phyloP scores from a whole-genome alignment of 2,888 invertebrate species.

The Ditylenchus weischeri region DNA sequence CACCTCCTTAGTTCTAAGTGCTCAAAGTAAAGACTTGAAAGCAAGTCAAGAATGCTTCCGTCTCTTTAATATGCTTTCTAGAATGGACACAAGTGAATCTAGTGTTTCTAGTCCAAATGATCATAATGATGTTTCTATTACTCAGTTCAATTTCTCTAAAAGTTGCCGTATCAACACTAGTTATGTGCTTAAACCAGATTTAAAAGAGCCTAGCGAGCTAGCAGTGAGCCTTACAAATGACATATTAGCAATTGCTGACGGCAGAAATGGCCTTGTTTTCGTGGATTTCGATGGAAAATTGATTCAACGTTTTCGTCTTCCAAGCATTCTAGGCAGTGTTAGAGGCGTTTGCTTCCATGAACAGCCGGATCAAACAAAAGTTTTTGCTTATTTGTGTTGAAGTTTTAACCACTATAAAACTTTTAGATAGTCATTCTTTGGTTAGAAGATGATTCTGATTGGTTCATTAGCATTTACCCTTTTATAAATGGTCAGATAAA shows the following conservation, averaged over 20 bases:
- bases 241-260: slow-evolving; percentile 37
- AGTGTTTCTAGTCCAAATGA: too few species aligned
- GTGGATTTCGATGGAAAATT: slow-evolving; percentile 25
- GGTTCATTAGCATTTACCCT: slow-evolving; percentile 27
- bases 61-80: too few species aligned
- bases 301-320: slow-evolving; percentile 30
- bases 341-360: slow-evolving; percentile 8
- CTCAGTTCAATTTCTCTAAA: neutral
- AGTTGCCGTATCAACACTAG: slow-evolving; percentile 17
- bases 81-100: too few species aligned
- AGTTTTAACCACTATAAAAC: neutral
- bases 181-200: slow-evolving; percentile 30
- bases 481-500: slow-evolving; percentile 22
- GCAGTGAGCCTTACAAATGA: slow-evolving; percentile 24
- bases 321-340: neutral
- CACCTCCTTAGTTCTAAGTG: too few species aligned
- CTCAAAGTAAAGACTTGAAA: too few species aligned
- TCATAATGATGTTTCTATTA: too few species aligned
- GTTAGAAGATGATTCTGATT: slow-evolving; percentile 21
- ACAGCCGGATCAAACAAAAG: neutral
- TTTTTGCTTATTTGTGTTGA: neutral
- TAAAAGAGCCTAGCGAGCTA: slow-evolving; percentile 33
- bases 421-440: slow-evolving; percentile 34
- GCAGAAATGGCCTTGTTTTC: slow-evolving; percentile 39
- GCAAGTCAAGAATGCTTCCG: too few species aligned